Evolutionary conservation across 2,888 invertebrate species (phyloP), one percentile per base, ranked within the genome.

Genomic region (Thymelicus lineola): DNA sequence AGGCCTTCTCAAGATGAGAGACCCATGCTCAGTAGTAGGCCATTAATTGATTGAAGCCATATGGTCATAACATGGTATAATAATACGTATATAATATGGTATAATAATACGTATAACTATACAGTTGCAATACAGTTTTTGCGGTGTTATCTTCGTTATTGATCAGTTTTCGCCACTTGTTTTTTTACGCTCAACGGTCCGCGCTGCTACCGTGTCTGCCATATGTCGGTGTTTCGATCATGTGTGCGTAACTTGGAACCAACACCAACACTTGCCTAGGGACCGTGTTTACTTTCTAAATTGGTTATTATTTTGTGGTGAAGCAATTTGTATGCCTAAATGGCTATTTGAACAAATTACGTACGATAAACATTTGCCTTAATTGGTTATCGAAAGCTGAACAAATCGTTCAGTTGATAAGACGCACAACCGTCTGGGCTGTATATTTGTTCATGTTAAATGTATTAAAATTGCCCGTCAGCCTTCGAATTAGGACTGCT

Each of bases 111-210:
- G 10, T 53, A 12, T 53, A 53, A 4, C 0, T 12, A 2, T 53
- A 55, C 5, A 55, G 5, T n/a, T 55, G 14, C 20, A 55, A 20
- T 14, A n/a, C 48, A 15, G n/a, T 66, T 66, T 59, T 60, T 61
- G 53, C 61, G 53, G 28, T 17, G 45, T 28, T 67, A 61, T 67
- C 67, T 67, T 35, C 35, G 14, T 20, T 62, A 61, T 55, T 46
- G 55, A 68, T 55, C 61, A 67, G 53, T 67, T 48, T 67, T 61
- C 67, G 60, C 60, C 53, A 42, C 48, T 60, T 53, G 66, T 60
- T 50, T 60, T 66, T 67, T 20, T 67, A 28, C 14, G 60, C 14
- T 60, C 67, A 61, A 50, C 60, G 14, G 67, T 50, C 53, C 53
- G 67, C 28, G 67, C 28, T 7, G 28, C 60, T 45, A 61, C 67